A percentile compares a stretch with the other conserved stretches of the same genome.
These are phyloP conservation scores for Abrostola tripartita DNA, from an alignment of 2,888 invertebrate species.

Conservation along the genomic window DNA sequence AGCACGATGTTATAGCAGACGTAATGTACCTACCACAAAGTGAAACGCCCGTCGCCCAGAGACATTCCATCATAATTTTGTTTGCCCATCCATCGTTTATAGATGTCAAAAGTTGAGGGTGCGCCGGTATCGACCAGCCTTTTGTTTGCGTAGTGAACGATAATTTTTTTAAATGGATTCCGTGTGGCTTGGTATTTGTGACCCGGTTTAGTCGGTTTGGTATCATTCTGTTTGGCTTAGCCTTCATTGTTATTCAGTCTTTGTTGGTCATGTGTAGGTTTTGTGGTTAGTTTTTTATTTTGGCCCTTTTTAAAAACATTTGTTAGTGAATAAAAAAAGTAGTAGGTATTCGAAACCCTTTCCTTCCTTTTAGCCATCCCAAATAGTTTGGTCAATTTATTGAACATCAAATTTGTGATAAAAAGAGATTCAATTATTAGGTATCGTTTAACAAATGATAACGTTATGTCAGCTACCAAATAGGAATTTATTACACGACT, in stretches of 20 bases:
- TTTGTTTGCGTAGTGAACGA: slow-evolving; percentile 56
- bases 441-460: too few species aligned
- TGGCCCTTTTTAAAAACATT: too few species aligned
- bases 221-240: slow-evolving; percentile 3
- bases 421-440: too few species aligned
- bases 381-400: too few species aligned
- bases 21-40: slow-evolving; percentile 45
- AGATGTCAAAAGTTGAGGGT: slow-evolving; percentile 68
- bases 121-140: slow-evolving; percentile 57
- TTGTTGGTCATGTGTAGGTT: neutral
- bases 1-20: slow-evolving; percentile 4
- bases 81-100: slow-evolving; percentile 76
- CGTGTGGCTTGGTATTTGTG: slow-evolving; percentile 12
- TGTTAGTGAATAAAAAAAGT: too few species aligned
- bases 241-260: neutral
- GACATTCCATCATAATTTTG: slow-evolving; percentile 76
- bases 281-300: too few species aligned
- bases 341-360: too few species aligned
- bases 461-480: too few species aligned
- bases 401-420: too few species aligned
- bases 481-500: too few species aligned
- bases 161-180: slow-evolving; percentile 45
- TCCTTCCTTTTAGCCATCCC: too few species aligned
- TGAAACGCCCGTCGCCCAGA: slow-evolving; percentile 45
- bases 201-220: slow-evolving; percentile 7